These are phyloP conservation scores for Stichodactyla helianthus DNA, from an alignment of 64 coral and sea anemone species.

Conservation along the genomic window DNA sequence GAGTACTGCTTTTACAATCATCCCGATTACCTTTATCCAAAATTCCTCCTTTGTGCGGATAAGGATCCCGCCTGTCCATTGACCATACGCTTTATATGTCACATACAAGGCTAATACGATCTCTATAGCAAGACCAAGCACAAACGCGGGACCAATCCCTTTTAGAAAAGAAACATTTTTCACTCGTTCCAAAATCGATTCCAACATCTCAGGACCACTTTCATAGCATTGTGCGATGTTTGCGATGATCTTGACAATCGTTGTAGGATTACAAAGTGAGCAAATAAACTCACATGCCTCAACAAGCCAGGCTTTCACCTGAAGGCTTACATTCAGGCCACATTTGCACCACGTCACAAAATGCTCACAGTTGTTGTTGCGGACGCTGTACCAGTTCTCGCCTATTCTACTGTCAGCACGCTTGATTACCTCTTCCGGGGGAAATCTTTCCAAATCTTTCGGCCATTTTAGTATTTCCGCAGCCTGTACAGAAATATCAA, in stretches of 20 bases:
- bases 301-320: neutral
- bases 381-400: constrained; percentile 15
- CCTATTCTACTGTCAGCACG: constrained; percentile 10
- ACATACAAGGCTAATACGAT: neutral
- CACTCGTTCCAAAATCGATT: neutral
- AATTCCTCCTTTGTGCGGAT: neutral
- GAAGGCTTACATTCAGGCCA: constrained; percentile 42
- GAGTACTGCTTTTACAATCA: neutral
- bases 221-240: neutral
- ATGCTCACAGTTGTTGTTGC: constrained; percentile 55
- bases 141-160: no score
- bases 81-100: neutral
- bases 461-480: constrained; percentile 48
- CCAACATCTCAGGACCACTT: no score
- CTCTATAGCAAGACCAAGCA: neutral
- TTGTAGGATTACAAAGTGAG: neutral
- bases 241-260: neutral
- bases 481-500: neutral
- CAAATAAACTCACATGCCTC: neutral
- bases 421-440: constrained; percentile 10
- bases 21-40: neutral
- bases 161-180: neutral
- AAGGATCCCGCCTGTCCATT: neutral
- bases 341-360: constrained; percentile 60
- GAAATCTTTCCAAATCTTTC: constrained; percentile 35